Conservation (phyloP, 2,797 vertebrate species). For the Mareca strepera region DNA sequence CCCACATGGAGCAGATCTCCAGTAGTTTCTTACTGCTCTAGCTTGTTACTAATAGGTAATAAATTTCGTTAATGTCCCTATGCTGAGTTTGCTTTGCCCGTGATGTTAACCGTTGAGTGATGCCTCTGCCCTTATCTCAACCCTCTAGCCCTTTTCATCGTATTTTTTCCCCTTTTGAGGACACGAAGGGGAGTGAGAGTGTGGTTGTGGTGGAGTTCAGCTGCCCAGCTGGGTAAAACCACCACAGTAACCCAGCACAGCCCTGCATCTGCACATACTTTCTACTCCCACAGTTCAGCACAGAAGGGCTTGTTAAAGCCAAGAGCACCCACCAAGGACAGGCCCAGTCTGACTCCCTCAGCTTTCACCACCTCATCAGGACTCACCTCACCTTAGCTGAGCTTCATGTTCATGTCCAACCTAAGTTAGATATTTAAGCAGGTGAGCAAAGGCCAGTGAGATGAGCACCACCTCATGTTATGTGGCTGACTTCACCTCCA, state of each 20-base stretch:
- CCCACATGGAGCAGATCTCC: too few relatives aligned
- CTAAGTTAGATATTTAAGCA: not conserved
- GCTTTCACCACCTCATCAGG: not conserved
- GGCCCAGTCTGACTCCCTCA: not conserved
- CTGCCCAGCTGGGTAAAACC: too few relatives aligned
- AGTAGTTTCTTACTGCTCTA: too few relatives aligned
- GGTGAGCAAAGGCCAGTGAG: not conserved
- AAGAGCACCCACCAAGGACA: not conserved
- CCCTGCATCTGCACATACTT: not conserved
- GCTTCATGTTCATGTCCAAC: not conserved
- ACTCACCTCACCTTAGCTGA: not conserved
- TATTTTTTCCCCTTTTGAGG: too few relatives aligned
- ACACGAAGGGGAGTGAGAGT: too few relatives aligned
- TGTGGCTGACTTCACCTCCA: not conserved
- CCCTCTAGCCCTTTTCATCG: too few relatives aligned
- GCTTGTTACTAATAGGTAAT: too few relatives aligned
- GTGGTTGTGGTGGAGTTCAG: too few relatives aligned
- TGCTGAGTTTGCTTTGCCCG: too few relatives aligned
- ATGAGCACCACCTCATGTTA: not conserved
- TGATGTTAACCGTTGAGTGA: too few relatives aligned
- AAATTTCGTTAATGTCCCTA: too few relatives aligned
- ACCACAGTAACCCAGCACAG: not conserved
- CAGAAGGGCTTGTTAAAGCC: not conserved
- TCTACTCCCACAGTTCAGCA: rapidly evolving
- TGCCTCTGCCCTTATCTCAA: too few relatives aligned